These are phyloP conservation scores for Elegia similella DNA, from an alignment of 2,888 invertebrate genomes.

Conservation along the genomic window DNA sequence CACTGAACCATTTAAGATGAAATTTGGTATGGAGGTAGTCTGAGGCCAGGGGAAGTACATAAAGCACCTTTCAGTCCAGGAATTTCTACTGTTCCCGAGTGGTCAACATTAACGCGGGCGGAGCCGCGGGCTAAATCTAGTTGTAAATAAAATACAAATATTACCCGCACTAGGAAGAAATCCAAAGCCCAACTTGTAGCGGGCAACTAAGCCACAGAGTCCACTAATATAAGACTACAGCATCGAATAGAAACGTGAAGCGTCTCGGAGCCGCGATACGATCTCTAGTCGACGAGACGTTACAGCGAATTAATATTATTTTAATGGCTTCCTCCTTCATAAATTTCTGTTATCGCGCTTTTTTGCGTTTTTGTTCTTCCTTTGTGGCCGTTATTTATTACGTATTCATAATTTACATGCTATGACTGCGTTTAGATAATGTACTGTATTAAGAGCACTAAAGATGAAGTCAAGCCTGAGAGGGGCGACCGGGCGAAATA, in stretches of 20 bases:
- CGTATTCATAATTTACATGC: conserved; percentile 25
- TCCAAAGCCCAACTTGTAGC: too few relatives aligned
- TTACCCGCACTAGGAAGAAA: too few relatives aligned
- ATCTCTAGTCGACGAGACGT: conserved; percentile 5
- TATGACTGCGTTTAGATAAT: conserved; percentile 21
- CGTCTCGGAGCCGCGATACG: neutral
- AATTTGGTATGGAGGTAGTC: too few relatives aligned
- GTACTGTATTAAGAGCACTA: conserved; percentile 17
- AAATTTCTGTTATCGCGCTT: conserved; percentile 68
- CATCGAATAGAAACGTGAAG: neutral
- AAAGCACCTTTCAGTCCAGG: too few relatives aligned
- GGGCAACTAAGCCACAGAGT: too few relatives aligned
- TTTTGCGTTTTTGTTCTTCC: conserved; percentile 31
- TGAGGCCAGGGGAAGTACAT: too few relatives aligned
- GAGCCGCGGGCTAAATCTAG: too few relatives aligned
- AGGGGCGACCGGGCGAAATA: neutral
- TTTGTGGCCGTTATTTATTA: conserved; percentile 30
- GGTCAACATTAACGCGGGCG: too few relatives aligned
- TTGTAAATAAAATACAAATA: too few relatives aligned
- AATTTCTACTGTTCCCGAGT: too few relatives aligned
- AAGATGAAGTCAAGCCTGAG: neutral
- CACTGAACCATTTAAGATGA: too few relatives aligned
- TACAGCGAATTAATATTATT: conserved; percentile 31
- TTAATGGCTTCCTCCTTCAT: conserved; percentile 60
- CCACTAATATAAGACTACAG: too few relatives aligned